Base-by-base conservation (phyloP, 2,888 invertebrate genomes). In the Noctua pronuba region DNA sequence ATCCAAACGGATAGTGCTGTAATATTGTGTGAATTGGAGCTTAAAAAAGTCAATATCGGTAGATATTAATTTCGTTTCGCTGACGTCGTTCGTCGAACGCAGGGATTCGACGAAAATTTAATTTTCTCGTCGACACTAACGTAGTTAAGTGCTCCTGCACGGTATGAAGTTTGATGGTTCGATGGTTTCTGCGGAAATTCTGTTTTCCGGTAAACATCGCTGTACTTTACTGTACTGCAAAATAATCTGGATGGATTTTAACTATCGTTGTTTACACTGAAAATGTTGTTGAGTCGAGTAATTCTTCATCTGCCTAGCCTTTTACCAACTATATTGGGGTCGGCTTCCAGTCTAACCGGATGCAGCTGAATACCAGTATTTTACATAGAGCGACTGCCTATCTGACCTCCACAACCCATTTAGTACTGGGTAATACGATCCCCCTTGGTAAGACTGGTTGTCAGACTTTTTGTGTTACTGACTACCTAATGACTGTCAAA, bases 41-140 rank as follows among this genome's bases (percentile, higher is more conserved):
- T 31, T 35, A 71, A 75, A 80, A 44, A 84, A 73, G 2, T 35
- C 46, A 49, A 44, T 79, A 73, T n/a, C 49, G 6, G 13, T 6
- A 6, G 49, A 21, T 84, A 80, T 64, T 80, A 84, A 84, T 69
- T 65, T 69, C 28, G 52, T 75, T 70, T 38, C 46, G 31, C 18
- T 21, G 24, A 58, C 46, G 49, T 18, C 18, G 58, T 60, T 31
- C 44, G 38, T 38, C 77, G 66, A 70, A 16, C n/a, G 62, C 49
- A 64, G 8, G 35, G 69, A 11, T 85, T 64, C 66, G 49, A 21
- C 18, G 82, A 58, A 76, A 76, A 85, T 76, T 38, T 52, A 72
- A 83, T 85, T 81, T 73, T 44, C 62, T 44, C 24, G n/a, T 58
- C 49, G 31, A 58, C 41, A 44, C 38, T 81, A 85, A 85, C 69